Evolutionary conservation across 2,113 vertebrate genomes (phyloP), one percentile per base, ranked within the genome.

Genomic region (Dipodomys ordii): DNA sequence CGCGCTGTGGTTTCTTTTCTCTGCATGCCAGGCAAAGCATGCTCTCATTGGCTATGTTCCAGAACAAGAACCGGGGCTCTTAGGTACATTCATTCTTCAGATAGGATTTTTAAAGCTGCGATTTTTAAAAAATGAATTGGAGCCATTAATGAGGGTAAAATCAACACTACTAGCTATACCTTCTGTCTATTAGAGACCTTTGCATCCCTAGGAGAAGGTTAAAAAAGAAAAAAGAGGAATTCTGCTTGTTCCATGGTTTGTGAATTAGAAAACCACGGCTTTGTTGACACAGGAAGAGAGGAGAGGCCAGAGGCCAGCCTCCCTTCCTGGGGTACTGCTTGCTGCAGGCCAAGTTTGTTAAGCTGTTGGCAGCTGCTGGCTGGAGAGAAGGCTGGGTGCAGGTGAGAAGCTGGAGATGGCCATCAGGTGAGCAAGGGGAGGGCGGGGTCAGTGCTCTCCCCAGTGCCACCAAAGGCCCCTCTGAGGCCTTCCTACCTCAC

Each of bases 71-170:
- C 35, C 64, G 71, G 65, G 74, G 62, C 65, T 91, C 10, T 0
- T 80, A 44, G 82, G 79, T 96, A 92, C 93, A 68, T 90, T 97
- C 96, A 94, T 93, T 95, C 96, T 96, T 83, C 89, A 94, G 83
- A 87, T 91, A 81, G 23, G 76, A 44, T 87, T 96, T 91, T 27
- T 49, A 93, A 93, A 85, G 79, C 72, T 71, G 62, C 65, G 87
- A 44, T 76, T 89, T 83, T 89, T 95, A 86, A 30, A 10, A 60
- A n/a, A 94, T 90, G 92, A 88, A 64, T 85, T 93, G 57, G 84
- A 88, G 32, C 73, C 76, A 90, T 91, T 96, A 97, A 95, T 95
- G 92, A 95, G 88, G 84, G 94, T 94, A 96, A 96, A 96, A 93
- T 88, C 95, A 96, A 96, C 92, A 97, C 15, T 65, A 90, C 18